phyloP scores from a whole-genome alignment of 2,888 invertebrate genomes.

The Drosophila barbarae region DNA sequence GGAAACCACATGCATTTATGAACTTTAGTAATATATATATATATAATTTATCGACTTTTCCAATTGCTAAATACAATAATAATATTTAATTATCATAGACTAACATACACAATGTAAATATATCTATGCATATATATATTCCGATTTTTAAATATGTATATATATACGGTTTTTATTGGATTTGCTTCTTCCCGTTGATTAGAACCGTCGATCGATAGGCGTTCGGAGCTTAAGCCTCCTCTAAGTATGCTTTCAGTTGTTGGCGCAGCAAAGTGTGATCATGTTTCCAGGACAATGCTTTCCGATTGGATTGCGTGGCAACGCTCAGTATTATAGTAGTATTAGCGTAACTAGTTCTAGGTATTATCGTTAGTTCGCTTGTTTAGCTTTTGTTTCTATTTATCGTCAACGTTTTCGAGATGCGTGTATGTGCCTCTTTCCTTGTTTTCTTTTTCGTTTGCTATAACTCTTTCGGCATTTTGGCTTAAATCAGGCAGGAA shows the following conservation, averaged over 20 bases:
- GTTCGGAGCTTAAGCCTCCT: conserved; percentile 47
- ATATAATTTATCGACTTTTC: conserved; percentile 58
- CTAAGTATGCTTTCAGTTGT: conserved; percentile 28
- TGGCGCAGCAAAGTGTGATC: conserved; percentile 57
- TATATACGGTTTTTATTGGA: conserved; percentile 35
- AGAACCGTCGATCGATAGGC: conserved; percentile 50
- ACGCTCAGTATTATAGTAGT: conserved; percentile 13
- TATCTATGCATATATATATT: conserved; percentile 47
- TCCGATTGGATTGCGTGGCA: conserved; percentile 23
- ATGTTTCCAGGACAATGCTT: conserved; percentile 29
- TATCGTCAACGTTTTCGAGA: conserved; percentile 53
- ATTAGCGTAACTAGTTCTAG: conserved; percentile 46
- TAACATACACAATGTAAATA: conserved; percentile 54
- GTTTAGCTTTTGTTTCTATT: conserved; percentile 24
- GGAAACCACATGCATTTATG: neutral
- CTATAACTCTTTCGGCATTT: conserved; percentile 39
- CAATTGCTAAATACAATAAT: conserved; percentile 65
- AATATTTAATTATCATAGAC: conserved; percentile 52
- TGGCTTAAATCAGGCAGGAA: conserved; percentile 50
- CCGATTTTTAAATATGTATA: conserved; percentile 51
- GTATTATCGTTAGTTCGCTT: conserved; percentile 47
- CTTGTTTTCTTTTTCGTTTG: conserved; percentile 26
- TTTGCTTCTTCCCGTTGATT: conserved; percentile 42
- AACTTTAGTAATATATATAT: conserved; percentile 55
- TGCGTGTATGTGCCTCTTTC: conserved; percentile 19